Percentiles rank a stretch among this genome's conserved stretches.
These are phyloP conservation scores for Vandiemenella viatica DNA, from an alignment of 2,888 invertebrate species.

Conservation along the genomic window DNA sequence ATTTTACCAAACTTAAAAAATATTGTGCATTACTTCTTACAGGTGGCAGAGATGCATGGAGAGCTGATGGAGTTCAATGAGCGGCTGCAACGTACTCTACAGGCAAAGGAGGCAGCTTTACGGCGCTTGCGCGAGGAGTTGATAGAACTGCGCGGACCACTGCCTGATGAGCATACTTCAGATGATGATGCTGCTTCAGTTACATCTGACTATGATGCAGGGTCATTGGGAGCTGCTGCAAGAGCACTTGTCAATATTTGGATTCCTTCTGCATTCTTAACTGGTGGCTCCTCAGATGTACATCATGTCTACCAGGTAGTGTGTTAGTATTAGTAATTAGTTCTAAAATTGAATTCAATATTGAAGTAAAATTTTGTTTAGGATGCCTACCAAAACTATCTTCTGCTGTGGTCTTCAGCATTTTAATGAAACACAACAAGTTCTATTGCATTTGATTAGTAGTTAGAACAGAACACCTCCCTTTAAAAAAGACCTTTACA, in stretches of 20 bases:
- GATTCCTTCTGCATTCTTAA: conserved; percentile 75
- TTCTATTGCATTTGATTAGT: no score
- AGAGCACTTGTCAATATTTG: conserved; percentile 56
- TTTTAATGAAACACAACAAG: no score
- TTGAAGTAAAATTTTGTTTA: no score
- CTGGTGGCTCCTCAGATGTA: conserved; percentile 52
- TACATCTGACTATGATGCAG: conserved; percentile 22
- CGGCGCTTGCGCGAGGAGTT: conserved; percentile 46
- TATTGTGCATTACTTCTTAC: no score
- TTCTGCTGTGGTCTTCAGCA: no score
- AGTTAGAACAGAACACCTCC: no score
- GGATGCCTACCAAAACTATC: no score
- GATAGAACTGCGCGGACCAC: conserved; percentile 47
- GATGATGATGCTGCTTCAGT: conserved; percentile 29
- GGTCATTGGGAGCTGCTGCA: conserved; percentile 22
- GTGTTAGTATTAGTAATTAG: no score
- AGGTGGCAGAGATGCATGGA: conserved; percentile 90
- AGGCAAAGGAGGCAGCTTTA: conserved; percentile 41
- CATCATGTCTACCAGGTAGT: conserved; percentile 85
- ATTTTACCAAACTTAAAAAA: no score
- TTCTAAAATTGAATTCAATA: no score
- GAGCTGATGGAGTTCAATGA: conserved; percentile 87
- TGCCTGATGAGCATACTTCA: conserved; percentile 32
- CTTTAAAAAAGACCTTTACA: no score
- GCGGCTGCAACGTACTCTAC: conserved; percentile 54